A percentile compares a stretch with the other conserved stretches of the same genome.
Conservation (phyloP, 2,113 vertebrate genomes). For the Phalacrocorax pelagicus region DNA sequence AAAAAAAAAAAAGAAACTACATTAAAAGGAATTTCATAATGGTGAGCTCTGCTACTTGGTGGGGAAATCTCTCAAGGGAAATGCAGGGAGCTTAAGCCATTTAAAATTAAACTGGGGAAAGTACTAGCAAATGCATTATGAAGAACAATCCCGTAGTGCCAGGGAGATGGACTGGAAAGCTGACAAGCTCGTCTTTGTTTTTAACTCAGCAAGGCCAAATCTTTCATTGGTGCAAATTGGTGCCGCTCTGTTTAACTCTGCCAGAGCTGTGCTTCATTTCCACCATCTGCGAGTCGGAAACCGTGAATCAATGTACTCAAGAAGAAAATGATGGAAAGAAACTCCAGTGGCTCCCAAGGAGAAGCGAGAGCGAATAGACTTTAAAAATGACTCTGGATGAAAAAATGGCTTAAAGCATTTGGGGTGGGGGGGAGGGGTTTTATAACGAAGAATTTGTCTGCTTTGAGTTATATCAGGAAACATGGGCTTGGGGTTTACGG, state of each 20-base stretch:
- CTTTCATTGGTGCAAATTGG: constrained; percentile 53
- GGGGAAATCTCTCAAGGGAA: constrained; percentile 27
- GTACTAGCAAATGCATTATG: constrained; percentile 46
- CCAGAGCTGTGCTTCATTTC: not conserved
- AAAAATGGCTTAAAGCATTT: not conserved
- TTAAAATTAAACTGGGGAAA: constrained; percentile 62
- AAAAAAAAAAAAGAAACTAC: not conserved
- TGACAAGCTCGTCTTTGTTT: constrained; percentile 62
- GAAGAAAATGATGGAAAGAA: constrained; percentile 6
- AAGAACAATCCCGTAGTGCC: constrained; percentile 35
- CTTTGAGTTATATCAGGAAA: not conserved
- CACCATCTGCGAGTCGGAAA: not conserved
- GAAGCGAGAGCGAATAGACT: not conserved
- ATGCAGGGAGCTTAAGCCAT: constrained; percentile 44
- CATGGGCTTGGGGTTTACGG: not conserved
- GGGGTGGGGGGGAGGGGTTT: not conserved
- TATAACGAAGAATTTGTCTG: not conserved
- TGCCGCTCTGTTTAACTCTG: constrained; percentile 59
- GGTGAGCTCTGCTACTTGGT: not conserved
- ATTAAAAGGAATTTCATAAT: constrained; percentile 27
- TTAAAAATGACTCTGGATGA: not conserved
- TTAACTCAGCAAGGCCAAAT: constrained; percentile 43
- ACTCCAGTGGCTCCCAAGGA: not conserved
- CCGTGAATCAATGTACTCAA: not conserved
- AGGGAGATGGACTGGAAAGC: constrained; percentile 63